Conservation (phyloP, 2,797 vertebrate species). For the Sebastes cheni region DNA sequence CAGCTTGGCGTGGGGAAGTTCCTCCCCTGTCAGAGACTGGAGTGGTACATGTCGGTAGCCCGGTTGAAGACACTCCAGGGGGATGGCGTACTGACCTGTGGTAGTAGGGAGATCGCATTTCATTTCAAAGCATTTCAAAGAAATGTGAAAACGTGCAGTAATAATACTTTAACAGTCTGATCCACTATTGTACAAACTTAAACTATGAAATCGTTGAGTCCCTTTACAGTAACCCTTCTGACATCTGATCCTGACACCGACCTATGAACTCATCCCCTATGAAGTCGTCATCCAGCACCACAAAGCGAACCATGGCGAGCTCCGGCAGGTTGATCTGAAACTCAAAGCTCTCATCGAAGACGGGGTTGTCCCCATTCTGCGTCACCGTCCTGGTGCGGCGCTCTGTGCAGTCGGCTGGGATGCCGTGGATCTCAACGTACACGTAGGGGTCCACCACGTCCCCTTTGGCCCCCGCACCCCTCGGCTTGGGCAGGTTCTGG, state of each 20-base stretch:
- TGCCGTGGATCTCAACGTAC: slow-evolving; percentile 95
- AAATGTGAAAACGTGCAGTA: background rate
- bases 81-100: slow-evolving; percentile 92
- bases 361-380: slow-evolving; percentile 93
- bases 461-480: slow-evolving; percentile 92
- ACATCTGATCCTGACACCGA: slow-evolving; percentile 46
- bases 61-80: slow-evolving; percentile 93
- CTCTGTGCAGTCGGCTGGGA: slow-evolving; percentile 93
- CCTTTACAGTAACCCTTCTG: background rate
- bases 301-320: slow-evolving; percentile 94
- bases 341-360: slow-evolving; percentile 97
- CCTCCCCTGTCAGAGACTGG: slow-evolving; percentile 91
- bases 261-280: slow-evolving; percentile 97
- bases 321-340: slow-evolving; percentile 96
- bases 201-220: background rate
- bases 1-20: slow-evolving; percentile 87
- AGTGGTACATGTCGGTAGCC: slow-evolving; percentile 92
- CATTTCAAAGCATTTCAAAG: background rate
- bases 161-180: background rate
- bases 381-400: slow-evolving; percentile 92
- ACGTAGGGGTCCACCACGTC: slow-evolving; percentile 95
- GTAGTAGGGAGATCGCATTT: background rate
- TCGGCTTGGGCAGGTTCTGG: slow-evolving; percentile 93
- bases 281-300: slow-evolving; percentile 94
- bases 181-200: background rate